Conservation (phyloP, 2,797 vertebrate species). For the Gastrophryne carolinensis region DNA sequence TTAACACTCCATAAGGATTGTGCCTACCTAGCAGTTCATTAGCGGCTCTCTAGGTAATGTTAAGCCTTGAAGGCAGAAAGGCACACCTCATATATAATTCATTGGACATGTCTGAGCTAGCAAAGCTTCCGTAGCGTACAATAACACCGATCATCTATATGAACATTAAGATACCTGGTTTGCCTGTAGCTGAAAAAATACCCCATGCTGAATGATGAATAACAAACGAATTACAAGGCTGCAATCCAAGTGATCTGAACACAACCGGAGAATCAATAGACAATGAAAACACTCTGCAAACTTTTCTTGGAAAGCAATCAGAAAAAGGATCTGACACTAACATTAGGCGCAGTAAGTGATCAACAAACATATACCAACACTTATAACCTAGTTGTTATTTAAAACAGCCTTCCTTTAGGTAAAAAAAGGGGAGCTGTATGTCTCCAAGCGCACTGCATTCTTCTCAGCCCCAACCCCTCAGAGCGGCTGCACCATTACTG, state of each 20-base stretch:
- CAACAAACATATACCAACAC: background rate
- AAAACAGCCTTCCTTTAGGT: background rate
- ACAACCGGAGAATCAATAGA: background rate
- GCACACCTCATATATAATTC: constrained; percentile 26
- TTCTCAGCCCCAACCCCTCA: background rate
- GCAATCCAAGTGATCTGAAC: background rate
- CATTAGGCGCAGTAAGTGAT: background rate
- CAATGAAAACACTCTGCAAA: background rate
- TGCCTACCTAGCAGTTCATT: constrained; percentile 4
- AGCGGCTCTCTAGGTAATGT: constrained; percentile 25
- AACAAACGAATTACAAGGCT: background rate
- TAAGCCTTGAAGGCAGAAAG: constrained; percentile 38
- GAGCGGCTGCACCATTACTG: background rate
- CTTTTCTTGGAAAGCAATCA: background rate
- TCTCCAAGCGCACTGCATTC: background rate
- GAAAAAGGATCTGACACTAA: background rate
- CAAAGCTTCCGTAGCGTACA: constrained; percentile 12
- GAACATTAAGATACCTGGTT: background rate
- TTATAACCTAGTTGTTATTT: background rate
- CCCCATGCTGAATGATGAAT: background rate
- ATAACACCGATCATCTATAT: background rate
- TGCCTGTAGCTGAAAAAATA: background rate
- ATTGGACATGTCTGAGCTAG: constrained; percentile 27
- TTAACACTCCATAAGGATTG: background rate
- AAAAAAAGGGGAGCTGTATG: background rate